Evolutionary conservation across 2,888 invertebrate species (phyloP), one percentile per base, ranked within the genome.

Genomic region (Brassicogethes aeneus): DNA sequence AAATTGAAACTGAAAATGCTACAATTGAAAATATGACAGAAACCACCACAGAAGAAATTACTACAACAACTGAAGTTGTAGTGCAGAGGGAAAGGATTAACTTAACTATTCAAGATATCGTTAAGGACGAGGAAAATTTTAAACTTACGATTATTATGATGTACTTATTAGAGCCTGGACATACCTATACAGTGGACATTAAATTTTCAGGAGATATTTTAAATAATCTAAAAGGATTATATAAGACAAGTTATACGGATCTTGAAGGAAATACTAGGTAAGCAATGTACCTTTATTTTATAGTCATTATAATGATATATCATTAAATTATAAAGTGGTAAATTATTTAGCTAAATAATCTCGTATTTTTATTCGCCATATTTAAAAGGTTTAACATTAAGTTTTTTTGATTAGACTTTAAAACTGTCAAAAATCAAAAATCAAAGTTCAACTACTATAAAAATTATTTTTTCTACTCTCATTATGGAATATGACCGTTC

Each of bases 211-310:
- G 79, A 8, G 60, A 55, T 14, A 73, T 80, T 15, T 73, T 73
- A n/a, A 74, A 80, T 53, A 70, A 77, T 2, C 62, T 80, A 43
- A 72, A 71, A 36, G 85, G 85, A 37, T 80, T 85, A 57, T 85
- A 83, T 57, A 74, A 76, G 54, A 81, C 79, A 50, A 74, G 73
- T 33, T 85, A 84, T 54, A 64, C 59, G 2, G 69, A 73, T 43
- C 39, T 62, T 12, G 48, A 61, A 33, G 71, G 68, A 29, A 69
- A 67, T 52, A 68, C 47, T 68, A 78, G 71, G 76, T 77, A 59
- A 63, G 56, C 55, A 40, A 32, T 32, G 3, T 10, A 23, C 23
- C 23, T 23, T 10, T 7, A 23, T 23, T 23, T n/a, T n/a, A n/a
- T n/a, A n/a, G n/a, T n/a, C n/a, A n/a, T n/a, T n/a, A n/a, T n/a